Evolutionary conservation across 2,888 invertebrate genomes (phyloP), one percentile per base, ranked within the genome.

Genomic region (Melangyna quadrimaculata): DNA sequence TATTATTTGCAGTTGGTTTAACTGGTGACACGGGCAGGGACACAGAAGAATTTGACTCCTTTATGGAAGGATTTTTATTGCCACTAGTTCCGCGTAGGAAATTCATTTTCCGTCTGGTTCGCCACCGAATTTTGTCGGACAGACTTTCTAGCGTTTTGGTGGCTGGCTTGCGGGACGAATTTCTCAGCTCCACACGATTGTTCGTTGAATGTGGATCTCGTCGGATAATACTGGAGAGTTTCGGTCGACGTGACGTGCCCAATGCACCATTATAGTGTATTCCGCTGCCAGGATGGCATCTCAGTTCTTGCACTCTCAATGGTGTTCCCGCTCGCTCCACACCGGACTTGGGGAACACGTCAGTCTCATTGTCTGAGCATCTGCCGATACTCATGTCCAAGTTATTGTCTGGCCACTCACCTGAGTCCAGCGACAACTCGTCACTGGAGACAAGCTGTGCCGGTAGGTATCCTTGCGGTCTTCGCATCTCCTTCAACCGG

Each of bases 141-240:
- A 88, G 51, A 22, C 79, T 88, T 17, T 82, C 86, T 19, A 88
- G 73, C 14, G 87, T 88, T 24, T 74, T 87, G 67, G 75, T 78
- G 22, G 78, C 29, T 22, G 81, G 81, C 17, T 86, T 86, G 63
- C 73, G 81, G 27, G 87, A 32, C 4, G 73, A 71, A 59, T 78
- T 87, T 29, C 87, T 65, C 19, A 87, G 51, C 9, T 87, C 87
- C 7, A 87, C 87, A 5, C 83, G 87, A 65, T 48, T 84, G 32
- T 37, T 86, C 2, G 78, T n/a, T 53, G 87, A 74, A 40, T 80
- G 77, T 22, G 78, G 81, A 29, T 86, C 81, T 0, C 86, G 78
- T 7, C 90, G 88, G 37, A 88, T 89, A 69, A 90, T 88, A 82
- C 90, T 90, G 43, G 90, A 90, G 32, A 90, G 87, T 55, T 90